Evolutionary conservation across 1,140 invertebrate species (phyloP), one percentile per base, ranked within the genome.

Genomic region (Dendroctonus valens): DNA sequence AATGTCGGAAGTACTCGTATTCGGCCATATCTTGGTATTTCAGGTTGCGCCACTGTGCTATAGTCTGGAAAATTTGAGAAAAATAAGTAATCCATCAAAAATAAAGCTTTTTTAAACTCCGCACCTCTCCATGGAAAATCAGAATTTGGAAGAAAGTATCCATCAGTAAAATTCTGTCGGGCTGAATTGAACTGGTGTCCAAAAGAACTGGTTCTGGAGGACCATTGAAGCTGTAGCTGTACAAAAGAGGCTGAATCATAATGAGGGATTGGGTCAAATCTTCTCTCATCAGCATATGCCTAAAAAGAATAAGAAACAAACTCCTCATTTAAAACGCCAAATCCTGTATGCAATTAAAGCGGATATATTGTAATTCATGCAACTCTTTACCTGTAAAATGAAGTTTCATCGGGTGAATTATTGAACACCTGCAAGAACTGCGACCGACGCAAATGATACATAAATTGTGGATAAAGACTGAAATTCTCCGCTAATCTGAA

Each of bases 341-440:
- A n/a, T n/a, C n/a, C n/a, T n/a, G n/a, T n/a, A 52, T n/a, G 50
- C 15, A 9, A 9, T 46, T 46, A 46, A 46, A 46, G 4, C 3
- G 1, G 26, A 26, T 26, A 26, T 3, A 3, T 26, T 26, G 26
- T 26, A 26, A 1, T 26, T 52, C 2, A 39, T 39, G 40, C 0
- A 54, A 54, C 5, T 40, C 9, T 9, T 38, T 42, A 66, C 64
- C 64, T 62, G 78, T 99, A 99, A 82, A 97, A 99, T 61, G 96
- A 96, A 38, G 98, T 99, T 86, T 99, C 98, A 82, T 99, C 98
- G 0, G 98, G 98, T 55, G 96, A 98, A 83, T 99, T 99, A 80
- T 99, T 99, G 80, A 99, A 99, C n/a, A 99, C 97, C 86, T 99
- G 98, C 68, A 99, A 84, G 82, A 99, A 99, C 81, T 99, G 97